phyloP scores from a whole-genome alignment of 2,113 vertebrate genomes.

The Mustelus asterias region DNA sequence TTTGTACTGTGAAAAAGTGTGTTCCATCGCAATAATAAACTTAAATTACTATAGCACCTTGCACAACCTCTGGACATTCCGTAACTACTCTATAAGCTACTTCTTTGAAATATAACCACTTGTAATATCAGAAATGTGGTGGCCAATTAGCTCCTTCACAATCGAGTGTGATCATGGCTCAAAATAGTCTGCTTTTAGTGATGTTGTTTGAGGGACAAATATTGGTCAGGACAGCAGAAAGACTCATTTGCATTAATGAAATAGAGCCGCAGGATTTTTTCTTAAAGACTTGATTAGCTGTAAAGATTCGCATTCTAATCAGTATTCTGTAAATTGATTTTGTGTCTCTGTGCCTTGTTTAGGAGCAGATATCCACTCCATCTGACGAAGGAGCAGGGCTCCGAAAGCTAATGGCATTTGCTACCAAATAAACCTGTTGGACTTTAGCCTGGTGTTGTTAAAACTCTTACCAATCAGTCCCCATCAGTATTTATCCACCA shows the following conservation, averaged over 20 bases:
- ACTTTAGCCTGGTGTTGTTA: too few species aligned
- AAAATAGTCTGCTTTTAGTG: background rate
- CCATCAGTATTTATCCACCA: background rate
- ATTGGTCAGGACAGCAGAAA: background rate
- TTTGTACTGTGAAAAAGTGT: background rate
- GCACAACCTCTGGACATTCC: background rate
- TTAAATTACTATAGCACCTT: background rate
- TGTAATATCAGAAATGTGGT: background rate
- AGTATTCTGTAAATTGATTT: too few species aligned
- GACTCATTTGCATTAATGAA: background rate
- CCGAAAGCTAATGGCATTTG: too few species aligned
- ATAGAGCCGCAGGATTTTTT: background rate
- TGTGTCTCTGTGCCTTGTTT: too few species aligned
- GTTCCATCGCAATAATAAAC: background rate
- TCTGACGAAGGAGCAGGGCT: too few species aligned
- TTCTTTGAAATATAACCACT: background rate
- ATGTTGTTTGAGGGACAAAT: background rate
- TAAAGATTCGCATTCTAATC: too few species aligned
- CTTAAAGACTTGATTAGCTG: too few species aligned
- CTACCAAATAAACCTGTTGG: too few species aligned
- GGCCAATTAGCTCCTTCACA: background rate
- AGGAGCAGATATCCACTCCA: too few species aligned
- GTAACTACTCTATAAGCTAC: background rate
- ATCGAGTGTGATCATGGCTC: background rate
- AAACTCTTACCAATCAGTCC: too few species aligned